Base-by-base conservation (phyloP, 37 sponge, comb jelly and placozoan species). In the Ephydatia muelleri region DNA sequence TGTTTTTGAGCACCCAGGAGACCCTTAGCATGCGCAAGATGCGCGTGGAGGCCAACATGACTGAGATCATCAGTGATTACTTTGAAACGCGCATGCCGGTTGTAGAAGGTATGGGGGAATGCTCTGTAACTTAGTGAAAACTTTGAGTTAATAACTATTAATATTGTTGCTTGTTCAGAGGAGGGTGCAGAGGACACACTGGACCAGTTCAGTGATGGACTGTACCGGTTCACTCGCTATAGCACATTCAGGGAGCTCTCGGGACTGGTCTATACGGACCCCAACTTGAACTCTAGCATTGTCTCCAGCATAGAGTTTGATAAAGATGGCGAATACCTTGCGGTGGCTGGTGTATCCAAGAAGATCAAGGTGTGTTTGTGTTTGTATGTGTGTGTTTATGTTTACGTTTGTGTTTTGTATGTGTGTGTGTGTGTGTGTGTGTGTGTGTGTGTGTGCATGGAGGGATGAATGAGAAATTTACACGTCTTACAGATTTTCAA, bases 281-380 rank as follows among this genome's bases (percentile, higher is more conserved):
- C 38, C 5, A 47, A 67, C 38, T 70, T n/a, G 4, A 47, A 43
- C 31, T 68, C 82, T 0, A 81, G 82, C 48, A 90, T 90, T 35
- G 90, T 91, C 6, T 91, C 88, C 77, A 95, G 95, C 57, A 93
- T 95, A 36, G 96, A 95, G 81, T 95, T 95, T 89, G 90, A 90
- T 74, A 72, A 36, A 47, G 96, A 96, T 76, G 80, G 84, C 8
- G 89, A 91, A 27, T 72, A 84, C 30, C 94, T 96, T 91, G 96
- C 96, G 34, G 92, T 96, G 25, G 96, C 82, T 35, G 96, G 96
- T 76, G 96, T 96, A 32, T 93, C 96, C 37, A 90, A 88, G 71
- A 91, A 93, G 67, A 88, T 96, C 37, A 96, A 96, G 89, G 87
- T 93, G 37, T 83, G 23, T 5, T 21, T 9, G 6, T 37, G 73